phyloP scores from a whole-genome alignment of 2,888 invertebrate species.

The Drosophila testacea region DNA sequence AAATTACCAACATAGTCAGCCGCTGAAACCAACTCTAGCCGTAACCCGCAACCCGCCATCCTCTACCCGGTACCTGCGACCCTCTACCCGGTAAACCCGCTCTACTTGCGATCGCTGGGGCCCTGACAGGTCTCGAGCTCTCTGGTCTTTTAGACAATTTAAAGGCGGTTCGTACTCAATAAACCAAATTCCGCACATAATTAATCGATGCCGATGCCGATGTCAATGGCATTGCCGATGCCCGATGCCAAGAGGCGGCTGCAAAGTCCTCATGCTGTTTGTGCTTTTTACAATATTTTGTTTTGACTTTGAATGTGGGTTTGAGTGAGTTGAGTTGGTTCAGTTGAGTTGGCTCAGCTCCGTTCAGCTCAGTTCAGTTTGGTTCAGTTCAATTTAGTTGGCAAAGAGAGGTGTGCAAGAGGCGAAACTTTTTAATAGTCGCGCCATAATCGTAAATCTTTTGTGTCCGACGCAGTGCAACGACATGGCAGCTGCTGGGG shows the following conservation, averaged over 20 bases:
- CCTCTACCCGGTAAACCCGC: not conserved
- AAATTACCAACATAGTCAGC: conserved; percentile 77
- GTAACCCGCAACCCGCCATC: not conserved
- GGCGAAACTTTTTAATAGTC: conserved; percentile 84
- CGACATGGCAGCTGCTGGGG: conserved; percentile 68
- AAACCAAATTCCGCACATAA: conserved; percentile 84
- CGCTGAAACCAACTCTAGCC: conserved; percentile 54
- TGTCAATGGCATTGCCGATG: conserved; percentile 14
- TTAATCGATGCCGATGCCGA: conserved; percentile 79
- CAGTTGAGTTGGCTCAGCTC: conserved; percentile 39
- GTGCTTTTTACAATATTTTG: conserved; percentile 71
- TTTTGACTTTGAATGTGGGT: conserved; percentile 79
- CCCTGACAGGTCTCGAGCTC: conserved; percentile 71
- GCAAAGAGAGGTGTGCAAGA: conserved; percentile 66
- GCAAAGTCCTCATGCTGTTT: conserved; percentile 45
- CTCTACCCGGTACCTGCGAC: not conserved
- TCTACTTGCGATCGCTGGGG: conserved; percentile 36
- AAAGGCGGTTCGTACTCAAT: conserved; percentile 82
- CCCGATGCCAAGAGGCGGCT: conserved; percentile 43
- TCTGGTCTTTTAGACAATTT: conserved; percentile 81
- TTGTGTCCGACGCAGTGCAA: conserved; percentile 81
- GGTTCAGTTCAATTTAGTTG: conserved; percentile 16
- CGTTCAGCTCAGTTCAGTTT: conserved; percentile 35
- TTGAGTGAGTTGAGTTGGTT: conserved; percentile 53
- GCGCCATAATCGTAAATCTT: conserved; percentile 84